Evolutionary conservation across 2,797 vertebrate species (phyloP).

Genomic region (Pangasius krempfi): DNA sequence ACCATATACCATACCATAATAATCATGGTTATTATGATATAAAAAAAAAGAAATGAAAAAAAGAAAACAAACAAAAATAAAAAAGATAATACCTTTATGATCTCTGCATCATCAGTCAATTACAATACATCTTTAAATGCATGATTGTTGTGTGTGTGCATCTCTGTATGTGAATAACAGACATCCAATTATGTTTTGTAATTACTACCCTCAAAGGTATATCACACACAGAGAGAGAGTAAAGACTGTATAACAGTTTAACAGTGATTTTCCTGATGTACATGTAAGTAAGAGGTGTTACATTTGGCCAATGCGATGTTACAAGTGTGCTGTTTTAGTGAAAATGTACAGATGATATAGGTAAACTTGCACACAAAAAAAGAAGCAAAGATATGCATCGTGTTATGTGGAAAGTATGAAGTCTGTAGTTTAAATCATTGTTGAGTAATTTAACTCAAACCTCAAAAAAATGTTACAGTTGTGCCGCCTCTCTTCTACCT

Average conservation of each 20-base stretch:
- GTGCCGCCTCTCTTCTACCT: neutral
- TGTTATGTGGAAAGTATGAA: too few species aligned
- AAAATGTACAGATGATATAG: neutral
- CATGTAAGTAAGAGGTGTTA: neutral
- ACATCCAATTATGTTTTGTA: neutral
- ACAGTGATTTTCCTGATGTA: neutral
- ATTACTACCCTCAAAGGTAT: neutral
- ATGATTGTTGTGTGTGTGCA: too few species aligned
- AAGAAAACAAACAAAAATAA: neutral
- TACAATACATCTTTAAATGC: neutral
- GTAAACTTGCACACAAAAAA: neutral
- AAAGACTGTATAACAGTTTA: neutral
- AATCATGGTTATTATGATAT: neutral
- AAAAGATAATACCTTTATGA: neutral
- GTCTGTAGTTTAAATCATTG: neutral
- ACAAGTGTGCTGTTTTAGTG: too few species aligned
- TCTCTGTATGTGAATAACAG: neutral
- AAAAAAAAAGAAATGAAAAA: too few species aligned
- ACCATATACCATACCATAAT: neutral
- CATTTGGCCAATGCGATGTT: neutral
- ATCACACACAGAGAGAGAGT: neutral
- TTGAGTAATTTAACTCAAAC: neutral
- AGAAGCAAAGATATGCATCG: neutral
- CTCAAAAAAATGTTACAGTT: neutral
- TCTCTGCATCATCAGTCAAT: neutral